Conservation (phyloP, 2,113 vertebrate species). For the Tachysurus vachellii region DNA sequence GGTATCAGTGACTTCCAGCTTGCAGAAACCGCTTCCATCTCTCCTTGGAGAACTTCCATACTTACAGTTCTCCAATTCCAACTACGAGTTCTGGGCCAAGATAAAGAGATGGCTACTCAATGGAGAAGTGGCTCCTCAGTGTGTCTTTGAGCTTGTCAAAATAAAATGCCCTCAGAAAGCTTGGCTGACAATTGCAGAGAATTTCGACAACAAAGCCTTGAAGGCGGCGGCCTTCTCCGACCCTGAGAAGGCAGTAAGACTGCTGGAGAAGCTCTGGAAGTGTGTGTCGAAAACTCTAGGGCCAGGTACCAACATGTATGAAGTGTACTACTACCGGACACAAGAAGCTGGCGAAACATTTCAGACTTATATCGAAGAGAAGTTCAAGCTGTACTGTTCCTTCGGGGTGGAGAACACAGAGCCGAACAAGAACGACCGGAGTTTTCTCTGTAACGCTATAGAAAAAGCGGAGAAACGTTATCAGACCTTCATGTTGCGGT, state of each 20-base stretch:
- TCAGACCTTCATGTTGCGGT: rapidly evolving
- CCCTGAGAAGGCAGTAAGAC: not conserved
- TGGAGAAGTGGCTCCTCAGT: not conserved
- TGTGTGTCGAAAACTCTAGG: constrained; percentile 8
- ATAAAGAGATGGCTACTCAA: not conserved
- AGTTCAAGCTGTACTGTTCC: constrained; percentile 30
- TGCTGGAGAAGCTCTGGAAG: not conserved
- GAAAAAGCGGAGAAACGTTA: not conserved
- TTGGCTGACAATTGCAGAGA: not conserved
- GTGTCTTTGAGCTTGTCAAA: not conserved
- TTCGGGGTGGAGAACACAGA: not conserved
- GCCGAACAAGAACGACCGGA: not conserved
- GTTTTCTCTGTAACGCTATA: not conserved
- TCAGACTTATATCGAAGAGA: not conserved
- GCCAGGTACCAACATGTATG: not conserved
- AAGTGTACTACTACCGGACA: not conserved
- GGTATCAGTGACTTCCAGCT: not conserved
- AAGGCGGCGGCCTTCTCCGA: not conserved
- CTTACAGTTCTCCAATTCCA: constrained; percentile 3
- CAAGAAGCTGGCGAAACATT: not conserved
- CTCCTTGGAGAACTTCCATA: not conserved
- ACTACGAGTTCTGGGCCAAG: constrained; percentile 30
- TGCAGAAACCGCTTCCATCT: not conserved
- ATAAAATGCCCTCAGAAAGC: not conserved
- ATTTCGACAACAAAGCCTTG: not conserved